Evolutionary conservation across 2,888 invertebrate genomes (phyloP), one percentile per base, ranked within the genome.

Genomic region (Vanessa cardui): DNA sequence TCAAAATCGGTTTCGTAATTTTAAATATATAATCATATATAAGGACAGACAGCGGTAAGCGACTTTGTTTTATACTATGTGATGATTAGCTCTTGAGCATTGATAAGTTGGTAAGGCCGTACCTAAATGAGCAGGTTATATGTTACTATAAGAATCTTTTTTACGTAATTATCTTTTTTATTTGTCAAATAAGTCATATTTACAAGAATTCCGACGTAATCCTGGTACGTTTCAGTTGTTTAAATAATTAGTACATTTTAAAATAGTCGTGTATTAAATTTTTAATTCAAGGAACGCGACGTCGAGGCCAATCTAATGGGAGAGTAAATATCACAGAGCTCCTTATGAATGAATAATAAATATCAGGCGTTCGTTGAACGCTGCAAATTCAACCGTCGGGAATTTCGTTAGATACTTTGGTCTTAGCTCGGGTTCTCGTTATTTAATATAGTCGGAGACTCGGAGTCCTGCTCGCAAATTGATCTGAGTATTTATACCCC

Each of bases 311-410:
- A 84, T 78, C 86, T 89, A 89, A 90, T 90, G 87, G 88, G 81
- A 83, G 84, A 85, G 88, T 90, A 90, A 90, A 90, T 88, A 90
- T 88, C 87, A 84, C 81, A 81, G 84, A 82, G 85, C 86, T 88
- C 84, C 85, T 87, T 85, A 87, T 86, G 86, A 84, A 87, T 90
- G 85, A 90, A 90, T 90, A 87, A 90, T 88, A 89, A 80, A 87
- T 85, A 86, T 80, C 77, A 80, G 80, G 80, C 74, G 78, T 73
- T 75, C 77, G 76, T 77, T 81, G 80, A 83, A 81, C 77, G 79
- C 80, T 81, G 83, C 45, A 84, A 85, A 83, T 81, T 80, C 77
- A 78, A 76, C 79, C 78, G 73, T 67, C 45, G 80, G 80, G 82
- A 81, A 80, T 83, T 82, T 78, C 66, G 67, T 72, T 71, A 69